Evolutionary conservation across 1,140 invertebrate genomes (phyloP).

Genomic region (Drepana arcuata): DNA sequence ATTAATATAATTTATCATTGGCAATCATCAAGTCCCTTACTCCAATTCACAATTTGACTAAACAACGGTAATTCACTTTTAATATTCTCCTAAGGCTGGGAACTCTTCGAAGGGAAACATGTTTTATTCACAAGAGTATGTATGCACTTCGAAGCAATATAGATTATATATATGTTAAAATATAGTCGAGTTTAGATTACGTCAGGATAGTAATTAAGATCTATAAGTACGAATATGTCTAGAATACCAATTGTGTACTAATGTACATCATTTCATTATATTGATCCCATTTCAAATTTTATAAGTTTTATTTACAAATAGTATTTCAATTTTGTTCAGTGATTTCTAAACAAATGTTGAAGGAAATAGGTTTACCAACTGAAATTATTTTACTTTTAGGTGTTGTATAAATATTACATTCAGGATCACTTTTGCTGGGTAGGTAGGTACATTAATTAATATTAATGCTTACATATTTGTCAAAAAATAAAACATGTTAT

Average conservation of each 20-base stretch:
- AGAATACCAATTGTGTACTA: slow-evolving; percentile 64
- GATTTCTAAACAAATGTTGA: slow-evolving; percentile 16
- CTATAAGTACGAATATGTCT: slow-evolving; percentile 61
- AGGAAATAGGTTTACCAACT: slow-evolving; percentile 1
- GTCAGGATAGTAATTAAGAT: slow-evolving; percentile 48
- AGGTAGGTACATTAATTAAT: too few species aligned
- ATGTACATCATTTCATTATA: slow-evolving; percentile 62
- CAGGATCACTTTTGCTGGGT: too few species aligned
- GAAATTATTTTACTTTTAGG: too few species aligned
- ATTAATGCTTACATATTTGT: too few species aligned
- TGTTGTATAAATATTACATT: too few species aligned
- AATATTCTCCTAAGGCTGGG: slow-evolving; percentile 28
- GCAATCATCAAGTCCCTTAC: slow-evolving; percentile 59
- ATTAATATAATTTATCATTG: slow-evolving; percentile 51
- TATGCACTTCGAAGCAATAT: slow-evolving; percentile 33
- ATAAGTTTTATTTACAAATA: slow-evolving; percentile 67
- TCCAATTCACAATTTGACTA: slow-evolving; percentile 49
- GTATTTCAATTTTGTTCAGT: slow-evolving; percentile 32
- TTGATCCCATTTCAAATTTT: slow-evolving; percentile 68
- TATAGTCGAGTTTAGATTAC: slow-evolving; percentile 34
- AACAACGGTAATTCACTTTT: slow-evolving; percentile 50
- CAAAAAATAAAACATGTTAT: too few species aligned
- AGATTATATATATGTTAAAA: slow-evolving; percentile 28
- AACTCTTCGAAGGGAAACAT: slow-evolving; percentile 20
- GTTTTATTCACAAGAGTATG: slow-evolving; percentile 28